A percentile compares a stretch with the other conserved stretches of the same genome.
These are phyloP conservation scores for Potamarius usumacintae DNA, from an alignment of 2,113 vertebrate species.

Conservation along the genomic window DNA sequence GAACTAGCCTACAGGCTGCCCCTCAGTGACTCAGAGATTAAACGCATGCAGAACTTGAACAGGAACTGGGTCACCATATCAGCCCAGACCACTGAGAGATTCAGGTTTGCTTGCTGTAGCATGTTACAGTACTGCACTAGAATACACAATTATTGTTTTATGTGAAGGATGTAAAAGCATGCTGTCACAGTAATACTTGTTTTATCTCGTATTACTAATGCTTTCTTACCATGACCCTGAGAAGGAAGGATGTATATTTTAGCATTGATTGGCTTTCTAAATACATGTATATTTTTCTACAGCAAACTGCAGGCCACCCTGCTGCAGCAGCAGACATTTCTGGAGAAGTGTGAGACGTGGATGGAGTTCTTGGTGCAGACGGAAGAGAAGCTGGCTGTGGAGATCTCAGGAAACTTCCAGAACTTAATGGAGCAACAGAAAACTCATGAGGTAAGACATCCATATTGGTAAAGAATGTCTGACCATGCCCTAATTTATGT, in stretches of 20 bases:
- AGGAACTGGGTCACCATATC: conserved; percentile 86
- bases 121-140: neutral
- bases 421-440: conserved; percentile 91
- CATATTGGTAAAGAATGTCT: neutral
- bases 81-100: conserved; percentile 90
- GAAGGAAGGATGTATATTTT: neutral
- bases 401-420: conserved; percentile 93
- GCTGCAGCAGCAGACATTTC: conserved; percentile 94
- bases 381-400: conserved; percentile 88
- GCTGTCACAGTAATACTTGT: neutral
- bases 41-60: conserved; percentile 92
- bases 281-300: conserved; percentile 38
- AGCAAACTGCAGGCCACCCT: conserved; percentile 95
- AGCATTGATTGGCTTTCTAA: neutral
- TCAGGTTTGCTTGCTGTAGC: conserved; percentile 77
- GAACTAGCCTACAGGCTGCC: conserved; percentile 92
- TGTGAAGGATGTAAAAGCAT: neutral
- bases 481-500: neutral
- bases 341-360: conserved; percentile 98
- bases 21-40: conserved; percentile 91
- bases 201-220: neutral
- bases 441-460: conserved; percentile 82
- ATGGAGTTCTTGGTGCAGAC: conserved; percentile 97
- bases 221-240: neutral
- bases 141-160: neutral